Percentiles rank a stretch among this genome's conserved stretches.
Conservation (phyloP, 2,113 vertebrate genomes). For the Plecotus auritus region DNA sequence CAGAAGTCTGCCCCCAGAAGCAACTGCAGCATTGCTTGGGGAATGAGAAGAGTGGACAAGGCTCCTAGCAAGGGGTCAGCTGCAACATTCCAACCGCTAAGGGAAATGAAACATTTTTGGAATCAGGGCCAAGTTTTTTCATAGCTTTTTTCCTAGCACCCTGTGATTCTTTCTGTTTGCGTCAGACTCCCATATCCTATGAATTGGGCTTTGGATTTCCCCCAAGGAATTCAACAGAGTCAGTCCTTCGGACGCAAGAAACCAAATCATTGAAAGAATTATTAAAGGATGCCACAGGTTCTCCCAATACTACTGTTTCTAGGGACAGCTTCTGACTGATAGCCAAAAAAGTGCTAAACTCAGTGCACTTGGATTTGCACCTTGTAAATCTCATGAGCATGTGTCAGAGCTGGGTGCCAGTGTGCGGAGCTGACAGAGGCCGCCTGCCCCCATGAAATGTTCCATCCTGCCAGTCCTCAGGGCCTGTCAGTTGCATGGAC, state of each 20-base stretch:
- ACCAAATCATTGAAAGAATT: neutral
- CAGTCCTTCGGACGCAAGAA: neutral
- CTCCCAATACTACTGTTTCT: neutral
- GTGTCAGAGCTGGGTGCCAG: neutral
- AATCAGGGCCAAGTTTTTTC: neutral
- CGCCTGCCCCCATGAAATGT: neutral
- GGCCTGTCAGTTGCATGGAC: neutral
- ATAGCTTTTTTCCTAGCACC: neutral
- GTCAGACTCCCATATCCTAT: neutral
- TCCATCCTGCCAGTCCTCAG: neutral
- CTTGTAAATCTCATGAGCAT: conserved; percentile 55
- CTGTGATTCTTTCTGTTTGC: neutral
- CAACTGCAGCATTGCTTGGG: neutral
- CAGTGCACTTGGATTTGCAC: conserved; percentile 34
- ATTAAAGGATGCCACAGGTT: neutral
- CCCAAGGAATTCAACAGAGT: neutral
- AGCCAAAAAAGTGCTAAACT: conserved; percentile 3
- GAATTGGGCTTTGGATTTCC: neutral
- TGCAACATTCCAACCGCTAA: neutral
- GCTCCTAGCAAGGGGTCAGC: neutral
- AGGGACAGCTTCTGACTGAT: neutral
- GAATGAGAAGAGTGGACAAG: neutral
- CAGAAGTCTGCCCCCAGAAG: neutral
- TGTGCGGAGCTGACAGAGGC: neutral
- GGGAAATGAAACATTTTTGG: neutral